Evolutionary conservation across 2,797 vertebrate species (phyloP).

Genomic region (Arremon aurantiirostris): DNA sequence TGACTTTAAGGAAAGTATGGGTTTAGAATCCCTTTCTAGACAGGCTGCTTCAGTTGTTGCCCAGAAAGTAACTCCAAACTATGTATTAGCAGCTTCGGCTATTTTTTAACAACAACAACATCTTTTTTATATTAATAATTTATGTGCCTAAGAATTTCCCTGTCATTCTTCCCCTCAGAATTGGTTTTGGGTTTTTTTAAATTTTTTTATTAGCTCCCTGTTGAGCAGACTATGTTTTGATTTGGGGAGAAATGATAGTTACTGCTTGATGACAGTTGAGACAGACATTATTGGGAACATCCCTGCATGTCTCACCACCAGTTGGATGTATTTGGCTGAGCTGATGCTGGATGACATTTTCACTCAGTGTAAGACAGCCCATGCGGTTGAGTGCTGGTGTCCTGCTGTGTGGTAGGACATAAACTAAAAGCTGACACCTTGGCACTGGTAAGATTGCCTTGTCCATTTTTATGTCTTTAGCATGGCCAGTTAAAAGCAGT

Average conservation of each 20-base stretch:
- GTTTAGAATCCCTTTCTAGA: neutral
- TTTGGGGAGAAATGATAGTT: neutral
- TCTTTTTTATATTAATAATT: slow-evolving; percentile 26
- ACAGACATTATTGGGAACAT: neutral
- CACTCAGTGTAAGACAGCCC: neutral
- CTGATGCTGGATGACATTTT: slow-evolving; percentile 25
- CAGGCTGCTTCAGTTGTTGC: slow-evolving; percentile 17
- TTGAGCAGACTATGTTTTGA: slow-evolving; percentile 52
- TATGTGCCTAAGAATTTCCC: slow-evolving; percentile 17
- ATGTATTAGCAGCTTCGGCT: neutral
- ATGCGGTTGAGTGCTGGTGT: neutral
- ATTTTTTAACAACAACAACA: slow-evolving; percentile 26
- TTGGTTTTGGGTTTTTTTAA: neutral
- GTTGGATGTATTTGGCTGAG: neutral
- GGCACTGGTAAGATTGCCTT: neutral
- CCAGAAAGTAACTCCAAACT: slow-evolving; percentile 16
- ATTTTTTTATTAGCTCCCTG: slow-evolving; percentile 32
- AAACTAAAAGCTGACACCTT: neutral
- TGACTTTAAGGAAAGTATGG: neutral
- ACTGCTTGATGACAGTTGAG: slow-evolving; percentile 8
- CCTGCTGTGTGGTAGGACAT: neutral
- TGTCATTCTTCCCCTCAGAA: slow-evolving; percentile 8
- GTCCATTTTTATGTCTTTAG: neutral
- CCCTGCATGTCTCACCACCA: neutral
- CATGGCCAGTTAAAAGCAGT: neutral